These are phyloP conservation scores for Panulirus ornatus DNA, from an alignment of 1,140 invertebrate genomes.

Conservation along the genomic window DNA sequence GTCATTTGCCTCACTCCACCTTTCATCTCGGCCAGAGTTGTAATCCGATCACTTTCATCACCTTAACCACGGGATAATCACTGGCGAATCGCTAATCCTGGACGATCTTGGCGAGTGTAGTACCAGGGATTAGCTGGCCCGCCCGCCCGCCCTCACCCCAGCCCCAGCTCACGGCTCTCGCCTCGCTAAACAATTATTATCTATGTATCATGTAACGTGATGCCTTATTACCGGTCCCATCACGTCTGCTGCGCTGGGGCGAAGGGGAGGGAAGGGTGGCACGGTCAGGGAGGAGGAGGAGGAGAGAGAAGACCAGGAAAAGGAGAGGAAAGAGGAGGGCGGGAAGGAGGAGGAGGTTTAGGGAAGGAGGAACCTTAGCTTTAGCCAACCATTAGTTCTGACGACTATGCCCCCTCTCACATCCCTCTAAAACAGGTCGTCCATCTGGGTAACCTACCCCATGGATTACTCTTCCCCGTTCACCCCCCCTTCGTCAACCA, in stretches of 20 bases:
- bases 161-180: background rate
- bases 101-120: too few species aligned
- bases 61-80: background rate
- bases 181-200: background rate
- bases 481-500: background rate
- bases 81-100: too few species aligned
- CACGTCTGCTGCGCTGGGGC: too few species aligned
- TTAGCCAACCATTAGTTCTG: too few species aligned
- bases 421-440: too few species aligned
- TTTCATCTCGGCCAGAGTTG: background rate
- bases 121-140: background rate
- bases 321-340: background rate
- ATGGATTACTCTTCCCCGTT: background rate
- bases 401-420: too few species aligned
- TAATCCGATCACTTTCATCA: too few species aligned
- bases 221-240: background rate
- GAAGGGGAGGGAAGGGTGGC: background rate
- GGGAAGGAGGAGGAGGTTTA: background rate
- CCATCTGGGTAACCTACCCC: too few species aligned
- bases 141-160: background rate
- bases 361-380: constrained; percentile 15
- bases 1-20: background rate
- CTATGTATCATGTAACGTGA: background rate
- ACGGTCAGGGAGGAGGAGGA: background rate
- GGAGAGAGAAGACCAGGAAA: background rate